These are phyloP conservation scores for Monomorium pharaonis DNA, from an alignment of 1,140 invertebrate genomes.

Conservation along the genomic window DNA sequence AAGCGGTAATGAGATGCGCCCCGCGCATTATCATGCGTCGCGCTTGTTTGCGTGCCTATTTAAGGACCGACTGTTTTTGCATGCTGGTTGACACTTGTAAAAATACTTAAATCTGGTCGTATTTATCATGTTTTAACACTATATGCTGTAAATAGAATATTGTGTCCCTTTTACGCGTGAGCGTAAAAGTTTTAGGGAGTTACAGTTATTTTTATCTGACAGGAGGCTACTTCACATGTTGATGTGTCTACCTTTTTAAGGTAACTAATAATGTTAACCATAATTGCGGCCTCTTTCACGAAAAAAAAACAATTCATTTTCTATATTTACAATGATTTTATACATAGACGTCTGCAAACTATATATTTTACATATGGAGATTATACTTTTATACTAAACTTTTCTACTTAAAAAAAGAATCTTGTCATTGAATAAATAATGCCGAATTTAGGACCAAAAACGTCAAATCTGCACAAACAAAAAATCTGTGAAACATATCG, in stretches of 20 bases:
- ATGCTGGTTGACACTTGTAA: slow-evolving; percentile 60
- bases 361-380: slow-evolving; percentile 18
- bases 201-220: slow-evolving; percentile 11
- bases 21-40: background rate
- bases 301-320: slow-evolving; percentile 8
- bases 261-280: background rate
- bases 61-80: background rate
- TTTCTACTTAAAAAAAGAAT: slow-evolving; percentile 13
- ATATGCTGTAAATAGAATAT: slow-evolving; percentile 62
- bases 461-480: background rate
- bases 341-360: background rate
- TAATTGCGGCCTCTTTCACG: background rate
- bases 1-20: background rate
- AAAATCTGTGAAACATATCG: slow-evolving; percentile 17
- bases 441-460: background rate
- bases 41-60: slow-evolving; percentile 16
- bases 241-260: background rate
- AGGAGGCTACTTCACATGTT: slow-evolving; percentile 11
- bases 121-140: slow-evolving; percentile 45
- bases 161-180: background rate
- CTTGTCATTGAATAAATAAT: background rate
- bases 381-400: slow-evolving; percentile 35
- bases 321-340: slow-evolving; percentile 7
- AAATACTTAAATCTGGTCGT: slow-evolving; percentile 49
- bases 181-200: background rate